Evolutionary conservation across 1,140 invertebrate genomes (phyloP), one percentile per base, ranked within the genome.

Genomic region (Drosophila virilis): DNA sequence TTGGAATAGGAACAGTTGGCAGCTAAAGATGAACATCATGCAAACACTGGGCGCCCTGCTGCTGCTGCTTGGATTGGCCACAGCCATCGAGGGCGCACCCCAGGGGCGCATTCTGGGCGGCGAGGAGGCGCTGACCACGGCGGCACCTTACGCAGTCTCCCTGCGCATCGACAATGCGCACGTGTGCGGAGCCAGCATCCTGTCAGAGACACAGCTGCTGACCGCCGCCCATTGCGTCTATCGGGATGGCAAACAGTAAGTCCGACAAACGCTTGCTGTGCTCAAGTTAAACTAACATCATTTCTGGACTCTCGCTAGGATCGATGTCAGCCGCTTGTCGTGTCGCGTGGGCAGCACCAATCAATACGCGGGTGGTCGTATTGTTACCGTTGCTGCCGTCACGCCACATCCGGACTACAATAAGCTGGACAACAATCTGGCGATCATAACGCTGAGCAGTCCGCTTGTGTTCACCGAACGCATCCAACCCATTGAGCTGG

Each of bases 361-460:
- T 66, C 91, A 92, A 55, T 92, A 84, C 42, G 81, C 91, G 2
- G 84, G 91, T 6, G 91, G 91, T 0, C 72, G 48, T 10, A 58
- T 91, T n/a, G 42, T 74, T 6, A 10, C 1, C 12, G 66, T 91
- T 7, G 58, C 28, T 0, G 48, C 42, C 1, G 51, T 78, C 2
- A 54, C 50, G 2, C 42, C 75, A 8, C 94, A 95, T 66, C 46
- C 86, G 3, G 52, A 84, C 0, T 94, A 92, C 61, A 73, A 75
- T 13, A 12, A 78, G 0, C 38, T 93, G 0, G n/a, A 57, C 22
- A 93, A 94, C 68, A 94, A 95, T 72, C 75, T 95, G 38, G 94
- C 93, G 13, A 69, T 94, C 3, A 57, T 94, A 9, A 77, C 52
- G 65, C 48, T 89, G 8, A 74, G 15, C n/a, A 9, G 62, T 0